Percentiles rank a stretch among this genome's conserved stretches.
phyloP scores from a whole-genome alignment of 2,888 invertebrate genomes.

The Hyles lineata region DNA sequence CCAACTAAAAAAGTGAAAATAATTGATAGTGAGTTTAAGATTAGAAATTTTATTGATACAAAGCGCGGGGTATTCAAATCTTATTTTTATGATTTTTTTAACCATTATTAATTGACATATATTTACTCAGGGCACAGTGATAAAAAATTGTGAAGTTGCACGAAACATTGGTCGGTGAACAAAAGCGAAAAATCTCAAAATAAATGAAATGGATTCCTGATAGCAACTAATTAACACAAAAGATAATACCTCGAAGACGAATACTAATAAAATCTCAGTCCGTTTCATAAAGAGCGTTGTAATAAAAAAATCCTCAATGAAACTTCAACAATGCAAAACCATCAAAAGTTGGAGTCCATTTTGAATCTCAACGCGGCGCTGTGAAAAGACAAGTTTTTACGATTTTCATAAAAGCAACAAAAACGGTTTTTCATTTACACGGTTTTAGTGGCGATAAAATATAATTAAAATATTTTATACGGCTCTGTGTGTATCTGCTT shows the following conservation, averaged over 20 bases:
- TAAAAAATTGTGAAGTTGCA: too few relatives aligned
- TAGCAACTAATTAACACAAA: slow-evolving; percentile 17
- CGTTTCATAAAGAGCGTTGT: slow-evolving; percentile 41
- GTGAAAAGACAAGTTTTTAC: slow-evolving; percentile 80
- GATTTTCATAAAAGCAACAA: slow-evolving; percentile 78
- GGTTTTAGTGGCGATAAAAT: slow-evolving; percentile 83
- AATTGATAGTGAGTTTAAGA: too few relatives aligned
- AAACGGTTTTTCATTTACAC: slow-evolving; percentile 85
- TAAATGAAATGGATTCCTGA: not conserved
- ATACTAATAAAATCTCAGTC: slow-evolving; percentile 39
- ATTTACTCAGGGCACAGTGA: too few relatives aligned
- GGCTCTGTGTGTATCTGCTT: slow-evolving; percentile 70
- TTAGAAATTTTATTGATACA: too few relatives aligned
- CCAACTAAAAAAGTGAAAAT: too few relatives aligned
- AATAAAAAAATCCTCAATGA: slow-evolving; percentile 65
- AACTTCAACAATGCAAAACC: slow-evolving; percentile 76
- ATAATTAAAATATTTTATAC: slow-evolving; percentile 85
- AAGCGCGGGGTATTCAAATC: too few relatives aligned
- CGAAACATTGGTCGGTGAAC: too few relatives aligned
- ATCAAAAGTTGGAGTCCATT: slow-evolving; percentile 64
- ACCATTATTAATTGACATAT: too few relatives aligned
- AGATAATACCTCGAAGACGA: slow-evolving; percentile 17
- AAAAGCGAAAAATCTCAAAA: not conserved
- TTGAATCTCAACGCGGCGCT: slow-evolving; percentile 53
- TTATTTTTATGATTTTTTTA: too few relatives aligned